These are phyloP conservation scores for Caenorhabditis tropicalis DNA, from an alignment of 1,140 invertebrate genomes.

Conservation along the genomic window DNA sequence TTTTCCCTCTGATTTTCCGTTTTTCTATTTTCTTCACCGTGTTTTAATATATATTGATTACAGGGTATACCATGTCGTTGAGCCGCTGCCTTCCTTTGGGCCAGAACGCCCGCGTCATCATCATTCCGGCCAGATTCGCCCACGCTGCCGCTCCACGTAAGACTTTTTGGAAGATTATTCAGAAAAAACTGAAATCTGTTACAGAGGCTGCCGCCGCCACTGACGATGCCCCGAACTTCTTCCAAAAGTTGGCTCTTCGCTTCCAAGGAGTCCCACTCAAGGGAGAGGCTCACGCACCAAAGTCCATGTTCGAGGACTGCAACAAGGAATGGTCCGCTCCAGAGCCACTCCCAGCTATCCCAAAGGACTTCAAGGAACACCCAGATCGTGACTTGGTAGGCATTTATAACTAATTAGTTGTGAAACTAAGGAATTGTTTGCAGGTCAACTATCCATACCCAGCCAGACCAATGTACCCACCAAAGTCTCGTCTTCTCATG, in stretches of 20 bases:
- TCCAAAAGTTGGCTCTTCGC: constrained; percentile 67
- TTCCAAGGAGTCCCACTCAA: constrained; percentile 69
- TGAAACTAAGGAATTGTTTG: neutral
- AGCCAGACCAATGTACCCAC: constrained; percentile 63
- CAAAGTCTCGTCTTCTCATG: constrained; percentile 68
- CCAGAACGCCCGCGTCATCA: constrained; percentile 46
- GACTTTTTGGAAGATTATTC: neutral
- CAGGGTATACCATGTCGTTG: constrained; percentile 54
- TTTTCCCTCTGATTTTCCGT: neutral
- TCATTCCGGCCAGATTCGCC: constrained; percentile 47
- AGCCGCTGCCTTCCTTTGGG: constrained; percentile 50
- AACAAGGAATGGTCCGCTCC: constrained; percentile 67
- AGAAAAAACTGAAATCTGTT: neutral
- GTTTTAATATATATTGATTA: neutral
- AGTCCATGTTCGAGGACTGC: constrained; percentile 68
- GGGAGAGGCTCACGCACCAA: constrained; percentile 65
- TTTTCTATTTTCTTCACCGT: neutral
- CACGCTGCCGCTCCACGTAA: constrained; percentile 37
- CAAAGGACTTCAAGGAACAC: constrained; percentile 69
- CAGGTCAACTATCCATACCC: constrained; percentile 70
- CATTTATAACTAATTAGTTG: constrained; percentile 44
- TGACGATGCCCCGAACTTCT: constrained; percentile 61
- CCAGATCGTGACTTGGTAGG: constrained; percentile 69
- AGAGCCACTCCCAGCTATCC: constrained; percentile 65
- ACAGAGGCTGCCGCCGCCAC: constrained; percentile 49